A percentile compares a stretch with the other conserved stretches of the same genome.
Conservation (phyloP, 2,888 invertebrate genomes). For the Drosophila imparisetae region DNA sequence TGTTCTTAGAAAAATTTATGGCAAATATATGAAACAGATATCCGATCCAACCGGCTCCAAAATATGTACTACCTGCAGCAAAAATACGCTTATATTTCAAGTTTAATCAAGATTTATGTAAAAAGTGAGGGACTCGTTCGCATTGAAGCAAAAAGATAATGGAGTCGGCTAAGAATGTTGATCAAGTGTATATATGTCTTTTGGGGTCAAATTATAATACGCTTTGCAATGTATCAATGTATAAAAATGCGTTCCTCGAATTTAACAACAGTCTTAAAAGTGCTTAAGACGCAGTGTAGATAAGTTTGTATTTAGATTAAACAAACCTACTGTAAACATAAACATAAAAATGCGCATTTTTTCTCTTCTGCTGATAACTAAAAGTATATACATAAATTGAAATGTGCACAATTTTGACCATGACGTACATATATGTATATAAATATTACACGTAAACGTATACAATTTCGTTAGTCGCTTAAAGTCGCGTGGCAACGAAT, state of each 20-base stretch:
- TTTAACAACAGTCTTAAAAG: background rate
- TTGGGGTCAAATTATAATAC: background rate
- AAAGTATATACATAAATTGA: background rate
- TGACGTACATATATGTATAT: background rate
- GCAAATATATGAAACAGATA: background rate
- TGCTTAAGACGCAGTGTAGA: background rate
- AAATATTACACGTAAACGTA: background rate
- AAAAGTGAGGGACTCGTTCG: background rate
- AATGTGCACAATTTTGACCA: background rate
- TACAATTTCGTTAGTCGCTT: background rate
- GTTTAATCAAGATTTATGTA: background rate
- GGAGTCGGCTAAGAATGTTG: background rate
- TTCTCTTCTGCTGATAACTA: background rate
- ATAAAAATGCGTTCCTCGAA: background rate
- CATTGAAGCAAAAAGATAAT: too few relatives aligned
- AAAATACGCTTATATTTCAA: background rate
- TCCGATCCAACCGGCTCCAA: background rate
- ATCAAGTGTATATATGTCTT: background rate
- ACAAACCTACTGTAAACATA: background rate
- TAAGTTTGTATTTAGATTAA: background rate
- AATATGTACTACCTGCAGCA: background rate
- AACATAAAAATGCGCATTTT: background rate
- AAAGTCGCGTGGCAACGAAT: constrained; percentile 30
- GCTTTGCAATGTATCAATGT: background rate
- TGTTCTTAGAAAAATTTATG: background rate